Conservation (phyloP, 2,888 invertebrate genomes). For the Lathronympha strigana region DNA sequence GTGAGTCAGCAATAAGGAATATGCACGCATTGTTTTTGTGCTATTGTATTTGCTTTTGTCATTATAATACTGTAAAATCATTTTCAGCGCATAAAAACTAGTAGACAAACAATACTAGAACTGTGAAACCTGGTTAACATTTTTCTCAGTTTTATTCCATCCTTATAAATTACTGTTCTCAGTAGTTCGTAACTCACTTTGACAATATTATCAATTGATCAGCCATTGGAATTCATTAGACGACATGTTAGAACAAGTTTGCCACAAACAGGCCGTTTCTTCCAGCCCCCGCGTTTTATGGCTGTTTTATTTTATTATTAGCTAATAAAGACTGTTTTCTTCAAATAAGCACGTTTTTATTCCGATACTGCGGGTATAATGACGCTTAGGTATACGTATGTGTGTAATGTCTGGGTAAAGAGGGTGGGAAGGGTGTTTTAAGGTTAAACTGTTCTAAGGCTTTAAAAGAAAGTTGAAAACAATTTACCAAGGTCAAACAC, state of each 20-base stretch:
- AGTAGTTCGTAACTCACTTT: not conserved
- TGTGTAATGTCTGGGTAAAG: not conserved
- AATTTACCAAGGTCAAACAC: too few relatives aligned
- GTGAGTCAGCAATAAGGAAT: too few relatives aligned
- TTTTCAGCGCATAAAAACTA: too few relatives aligned
- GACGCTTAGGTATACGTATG: not conserved
- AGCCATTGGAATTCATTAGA: constrained; percentile 33
- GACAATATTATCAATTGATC: constrained; percentile 24
- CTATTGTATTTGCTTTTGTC: too few relatives aligned
- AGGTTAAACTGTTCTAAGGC: not conserved
- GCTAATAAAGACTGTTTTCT: constrained; percentile 32
- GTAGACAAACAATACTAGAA: too few relatives aligned
- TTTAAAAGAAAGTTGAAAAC: too few relatives aligned
- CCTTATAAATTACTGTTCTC: too few relatives aligned
- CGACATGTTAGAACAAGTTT: constrained; percentile 13
- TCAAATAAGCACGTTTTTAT: constrained; percentile 30
- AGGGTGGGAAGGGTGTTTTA: not conserved
- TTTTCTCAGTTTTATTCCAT: too few relatives aligned
- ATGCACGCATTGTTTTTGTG: too few relatives aligned
- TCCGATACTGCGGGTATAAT: not conserved
- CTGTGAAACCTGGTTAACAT: too few relatives aligned
- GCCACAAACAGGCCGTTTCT: constrained; percentile 32
- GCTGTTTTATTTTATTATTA: constrained; percentile 33
- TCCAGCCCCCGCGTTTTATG: constrained; percentile 31
- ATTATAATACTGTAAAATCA: too few relatives aligned